These are phyloP conservation scores for Acanthosepion esculentum DNA, from an alignment of 2,888 invertebrate genomes.

Conservation along the genomic window DNA sequence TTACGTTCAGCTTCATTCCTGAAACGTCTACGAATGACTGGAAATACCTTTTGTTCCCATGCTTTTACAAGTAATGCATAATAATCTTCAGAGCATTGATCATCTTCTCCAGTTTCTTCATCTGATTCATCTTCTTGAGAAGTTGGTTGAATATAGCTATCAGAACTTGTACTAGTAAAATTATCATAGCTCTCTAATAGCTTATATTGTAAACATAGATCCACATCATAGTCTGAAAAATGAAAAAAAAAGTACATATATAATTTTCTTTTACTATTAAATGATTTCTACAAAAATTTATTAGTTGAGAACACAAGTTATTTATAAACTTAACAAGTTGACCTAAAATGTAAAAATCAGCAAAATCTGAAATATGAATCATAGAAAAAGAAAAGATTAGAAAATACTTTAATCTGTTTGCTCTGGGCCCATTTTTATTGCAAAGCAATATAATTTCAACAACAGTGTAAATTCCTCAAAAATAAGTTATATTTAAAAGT, in stretches of 20 bases:
- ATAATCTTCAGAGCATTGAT: slow-evolving; percentile 71
- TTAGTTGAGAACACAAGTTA: neutral
- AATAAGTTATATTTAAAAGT: no score
- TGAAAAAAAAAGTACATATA: slow-evolving; percentile 44
- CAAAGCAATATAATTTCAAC: no score
- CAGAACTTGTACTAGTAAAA: slow-evolving; percentile 70
- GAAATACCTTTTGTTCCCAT: slow-evolving; percentile 75
- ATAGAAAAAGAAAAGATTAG: no score
- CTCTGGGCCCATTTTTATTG: no score
- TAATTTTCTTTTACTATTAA: neutral
- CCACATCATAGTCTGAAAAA: slow-evolving; percentile 70
- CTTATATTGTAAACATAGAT: slow-evolving; percentile 68
- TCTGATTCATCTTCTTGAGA: slow-evolving; percentile 70
- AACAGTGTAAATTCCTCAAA: no score
- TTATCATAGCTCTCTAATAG: slow-evolving; percentile 69
- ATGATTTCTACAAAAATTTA: neutral
- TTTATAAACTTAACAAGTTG: no score
- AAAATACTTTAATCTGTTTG: no score
- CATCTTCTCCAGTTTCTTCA: slow-evolving; percentile 72
- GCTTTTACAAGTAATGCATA: slow-evolving; percentile 74
- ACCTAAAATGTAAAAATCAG: no score
- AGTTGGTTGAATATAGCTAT: slow-evolving; percentile 55
- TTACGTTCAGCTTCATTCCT: slow-evolving; percentile 75
- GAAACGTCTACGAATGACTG: slow-evolving; percentile 74
- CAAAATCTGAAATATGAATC: no score